Base-by-base conservation (phyloP, 1,140 invertebrate species). In the Drosophila yakuba region DNA sequence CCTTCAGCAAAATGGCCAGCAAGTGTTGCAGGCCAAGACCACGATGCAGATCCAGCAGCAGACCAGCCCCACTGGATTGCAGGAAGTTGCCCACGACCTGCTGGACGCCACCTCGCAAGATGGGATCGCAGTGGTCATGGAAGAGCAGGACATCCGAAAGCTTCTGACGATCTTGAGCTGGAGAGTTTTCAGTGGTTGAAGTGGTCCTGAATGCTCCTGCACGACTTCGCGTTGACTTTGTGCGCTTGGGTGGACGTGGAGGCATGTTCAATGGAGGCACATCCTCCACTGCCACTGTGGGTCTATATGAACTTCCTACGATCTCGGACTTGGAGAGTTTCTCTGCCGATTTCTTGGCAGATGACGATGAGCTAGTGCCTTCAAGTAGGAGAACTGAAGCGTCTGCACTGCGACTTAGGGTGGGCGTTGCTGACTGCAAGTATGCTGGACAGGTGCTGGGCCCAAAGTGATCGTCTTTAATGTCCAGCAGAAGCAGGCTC, bases 41-140 rank as follows among this genome's bases (percentile, higher is more conserved):
- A 93, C 91, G 58, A 93, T 93, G 12, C 57, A 84, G 43, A 17
- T 64, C 36, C 17, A 79, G 44, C 43, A 45, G 55, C 14, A 81
- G 55, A 15, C 88, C 80, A 35, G 85, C 83, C 14, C 72, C 60
- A 23, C 69, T 76, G n/a, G 91, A 69, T 39, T 82, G 78, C 8
- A 97, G 81, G 74, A 96, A 94, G 78, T 94, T 94, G 4, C 95
- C 95, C 63, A 96, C 91, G 17, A 96, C 78, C 47, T 94, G 91
- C 39, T 95, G 94, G 2, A 95, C 93, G 60, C 95, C 94, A 6
- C 96, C 97, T 72, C 96, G 94, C 32, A 98, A 92, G 78, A 97
- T 96, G 5, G 97, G 97, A 93, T 98, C 97, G 5, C 94, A 85
- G 92, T 97, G 96, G 73, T 93, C 92, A 23, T 94, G 93, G 93